Evolutionary conservation across 2,888 invertebrate genomes (phyloP).

Genomic region (Sphinx pinastri): DNA sequence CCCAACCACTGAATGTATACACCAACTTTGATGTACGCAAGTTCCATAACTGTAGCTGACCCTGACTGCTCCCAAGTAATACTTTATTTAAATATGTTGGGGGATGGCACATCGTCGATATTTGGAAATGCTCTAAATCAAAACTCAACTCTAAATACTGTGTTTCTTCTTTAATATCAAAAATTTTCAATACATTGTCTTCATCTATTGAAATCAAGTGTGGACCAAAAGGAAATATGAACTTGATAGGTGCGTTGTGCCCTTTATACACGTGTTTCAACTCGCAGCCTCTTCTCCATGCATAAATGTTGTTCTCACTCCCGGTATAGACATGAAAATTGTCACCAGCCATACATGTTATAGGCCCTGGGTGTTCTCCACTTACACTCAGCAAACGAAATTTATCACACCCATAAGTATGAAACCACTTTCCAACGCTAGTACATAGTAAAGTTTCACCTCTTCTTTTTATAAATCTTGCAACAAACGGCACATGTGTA

Average conservation of each 20-base stretch:
- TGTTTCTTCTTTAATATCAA: slow-evolving; percentile 91
- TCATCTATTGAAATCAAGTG: slow-evolving; percentile 94
- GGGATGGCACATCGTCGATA: slow-evolving; percentile 95
- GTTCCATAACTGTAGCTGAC: slow-evolving; percentile 95
- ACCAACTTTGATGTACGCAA: slow-evolving; percentile 89
- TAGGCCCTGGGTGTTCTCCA: slow-evolving; percentile 90
- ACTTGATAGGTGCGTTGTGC: slow-evolving; percentile 88
- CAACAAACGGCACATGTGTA: slow-evolving; percentile 94
- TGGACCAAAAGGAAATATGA: slow-evolving; percentile 93
- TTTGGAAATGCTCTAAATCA: slow-evolving; percentile 87
- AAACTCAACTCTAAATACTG: slow-evolving; percentile 88
- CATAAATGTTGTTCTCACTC: slow-evolving; percentile 89
- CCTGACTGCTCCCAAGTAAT: slow-evolving; percentile 93
- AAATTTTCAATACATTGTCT: slow-evolving; percentile 89
- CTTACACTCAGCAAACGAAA: slow-evolving; percentile 93
- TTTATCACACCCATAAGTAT: slow-evolving; percentile 94
- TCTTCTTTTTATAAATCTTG: slow-evolving; percentile 92
- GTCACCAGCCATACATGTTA: slow-evolving; percentile 91
- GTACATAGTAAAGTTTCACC: slow-evolving; percentile 95
- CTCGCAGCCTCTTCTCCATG: slow-evolving; percentile 95
- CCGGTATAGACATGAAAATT: slow-evolving; percentile 91
- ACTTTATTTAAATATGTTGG: slow-evolving; percentile 97
- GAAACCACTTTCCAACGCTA: slow-evolving; percentile 95
- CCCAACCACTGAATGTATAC: slow-evolving; percentile 91
- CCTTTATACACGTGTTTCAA: slow-evolving; percentile 91